phyloP scores from a whole-genome alignment of 2,113 vertebrate genomes.

The Muscicapa adusta region DNA sequence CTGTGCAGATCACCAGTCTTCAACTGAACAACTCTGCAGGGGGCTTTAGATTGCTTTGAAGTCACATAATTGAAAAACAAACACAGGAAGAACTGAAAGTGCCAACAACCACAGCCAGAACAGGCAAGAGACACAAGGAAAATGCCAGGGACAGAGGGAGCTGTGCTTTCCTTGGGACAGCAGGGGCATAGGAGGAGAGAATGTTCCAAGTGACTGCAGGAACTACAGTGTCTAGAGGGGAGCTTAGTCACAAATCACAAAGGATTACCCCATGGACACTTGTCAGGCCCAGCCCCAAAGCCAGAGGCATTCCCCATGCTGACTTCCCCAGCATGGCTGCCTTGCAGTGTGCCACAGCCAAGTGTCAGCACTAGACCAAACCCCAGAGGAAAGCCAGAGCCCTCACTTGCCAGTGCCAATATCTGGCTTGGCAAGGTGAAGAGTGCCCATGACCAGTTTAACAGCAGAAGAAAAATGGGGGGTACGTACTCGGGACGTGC shows the following conservation, averaged over 20 bases:
- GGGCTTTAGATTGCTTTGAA: neutral
- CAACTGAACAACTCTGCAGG: neutral
- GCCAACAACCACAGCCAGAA: neutral
- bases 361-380: neutral
- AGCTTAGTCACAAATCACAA: neutral
- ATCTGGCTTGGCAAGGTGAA: neutral
- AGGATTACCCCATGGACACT: neutral
- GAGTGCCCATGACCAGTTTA: neutral
- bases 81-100: neutral
- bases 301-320: neutral
- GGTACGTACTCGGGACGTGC: constrained; percentile 83
- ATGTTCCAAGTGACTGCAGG: fast-evolving
- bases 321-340: neutral
- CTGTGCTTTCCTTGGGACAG: fast-evolving
- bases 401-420: fast-evolving
- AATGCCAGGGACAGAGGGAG: neutral
- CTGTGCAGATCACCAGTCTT: neutral
- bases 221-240: neutral
- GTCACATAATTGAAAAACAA: neutral
- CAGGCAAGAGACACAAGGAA: neutral
- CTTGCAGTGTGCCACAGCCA: neutral
- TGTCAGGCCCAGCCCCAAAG: neutral
- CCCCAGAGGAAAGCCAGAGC: neutral
- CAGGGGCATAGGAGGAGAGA: fast-evolving
- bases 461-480: fast-evolving